Percentiles rank a stretch among this genome's conserved stretches.
These are phyloP conservation scores for Sipha flava DNA, from an alignment of 1,140 invertebrate genomes.

Conservation along the genomic window DNA sequence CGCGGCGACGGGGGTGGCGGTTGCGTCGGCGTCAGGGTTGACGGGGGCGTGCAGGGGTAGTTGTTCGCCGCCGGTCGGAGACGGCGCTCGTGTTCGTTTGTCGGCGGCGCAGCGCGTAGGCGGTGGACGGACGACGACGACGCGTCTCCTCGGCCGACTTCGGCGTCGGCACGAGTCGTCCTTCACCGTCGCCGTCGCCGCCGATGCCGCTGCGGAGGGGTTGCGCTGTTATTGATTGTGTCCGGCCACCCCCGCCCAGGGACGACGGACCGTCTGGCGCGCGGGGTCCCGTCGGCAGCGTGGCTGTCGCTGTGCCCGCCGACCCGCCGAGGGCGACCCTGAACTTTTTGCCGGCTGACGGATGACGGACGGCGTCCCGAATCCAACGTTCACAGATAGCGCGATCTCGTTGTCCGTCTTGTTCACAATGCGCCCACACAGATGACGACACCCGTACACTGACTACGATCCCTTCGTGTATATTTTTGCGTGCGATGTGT, in stretches of 20 bases:
- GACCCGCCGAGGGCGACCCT: not conserved
- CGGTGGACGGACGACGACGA: not conserved
- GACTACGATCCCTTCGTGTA: too few relatives aligned
- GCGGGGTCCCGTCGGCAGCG: not conserved
- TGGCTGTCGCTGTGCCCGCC: not conserved
- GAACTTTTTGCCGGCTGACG: constrained; percentile 6
- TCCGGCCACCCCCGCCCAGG: not conserved
- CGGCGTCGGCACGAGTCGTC: not conserved
- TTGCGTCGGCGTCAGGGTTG: too few relatives aligned
- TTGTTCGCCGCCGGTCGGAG: too few relatives aligned
- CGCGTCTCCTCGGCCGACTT: not conserved
- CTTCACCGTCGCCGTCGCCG: too few relatives aligned
- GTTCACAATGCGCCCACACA: not conserved
- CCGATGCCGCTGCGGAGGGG: not conserved
- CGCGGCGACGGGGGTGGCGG: not conserved
- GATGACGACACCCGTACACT: not conserved
- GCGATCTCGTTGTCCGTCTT: not conserved
- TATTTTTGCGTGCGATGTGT: too few relatives aligned
- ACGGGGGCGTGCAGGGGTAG: not conserved
- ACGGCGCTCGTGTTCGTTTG: not conserved
- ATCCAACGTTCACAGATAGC: not conserved
- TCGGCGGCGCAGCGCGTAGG: not conserved
- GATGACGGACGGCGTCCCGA: not conserved
- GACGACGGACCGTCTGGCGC: not conserved
- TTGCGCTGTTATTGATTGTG: constrained; percentile 19